Base-by-base conservation (phyloP, 2,888 invertebrate genomes). In the Chorisops tibialis region DNA sequence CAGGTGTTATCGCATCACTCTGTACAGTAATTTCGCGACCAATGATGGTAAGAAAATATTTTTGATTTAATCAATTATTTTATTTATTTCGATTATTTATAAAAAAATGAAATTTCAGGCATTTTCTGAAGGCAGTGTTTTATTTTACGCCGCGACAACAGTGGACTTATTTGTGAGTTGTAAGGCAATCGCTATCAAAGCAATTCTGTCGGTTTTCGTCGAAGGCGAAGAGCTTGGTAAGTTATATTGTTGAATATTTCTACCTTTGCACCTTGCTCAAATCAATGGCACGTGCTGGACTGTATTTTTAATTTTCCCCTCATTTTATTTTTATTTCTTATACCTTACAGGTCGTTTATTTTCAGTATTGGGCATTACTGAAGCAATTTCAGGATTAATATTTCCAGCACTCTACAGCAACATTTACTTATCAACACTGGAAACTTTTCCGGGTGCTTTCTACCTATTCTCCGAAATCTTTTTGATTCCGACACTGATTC, bases 391-490 rank as follows among this genome's bases (percentile, higher is more conserved):
- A 4, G 72, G 74, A 58, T 74, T 78, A 49, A 71, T 78, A 4
- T 77, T 78, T 50, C 74, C 77, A 16, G 71, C 75, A 21, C 67
- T 79, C n/a, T 78, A 72, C 56, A 75, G 75, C 64, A 67, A 68
- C 9, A 71, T 79, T 9, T 79, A 79, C 61, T 66, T 70, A 11
- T 67, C 65, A 12, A 73, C 75, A 0, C 69, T 78, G 2, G 73
- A 75, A n/a, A 62, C 67, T 5, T 78, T 78, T 63, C 74, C 76
- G 1, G 77, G 79, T 1, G 77, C 78, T 3, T 74, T 79, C 58
- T 78, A 73, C 61, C 58, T 79, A 4, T 74, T 78, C 62, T 72
- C 76, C 18, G 76, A 78, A 69, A 67, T 77, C 2, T 78, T 77
- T 59, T 75, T 74, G 22, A 61, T 77, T 4, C 75, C 75, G 12